Percentiles rank a stretch among this genome's conserved stretches.
Evolutionary conservation across 2,113 vertebrate genomes (phyloP).

Genomic region (Seriola dumerili): DNA sequence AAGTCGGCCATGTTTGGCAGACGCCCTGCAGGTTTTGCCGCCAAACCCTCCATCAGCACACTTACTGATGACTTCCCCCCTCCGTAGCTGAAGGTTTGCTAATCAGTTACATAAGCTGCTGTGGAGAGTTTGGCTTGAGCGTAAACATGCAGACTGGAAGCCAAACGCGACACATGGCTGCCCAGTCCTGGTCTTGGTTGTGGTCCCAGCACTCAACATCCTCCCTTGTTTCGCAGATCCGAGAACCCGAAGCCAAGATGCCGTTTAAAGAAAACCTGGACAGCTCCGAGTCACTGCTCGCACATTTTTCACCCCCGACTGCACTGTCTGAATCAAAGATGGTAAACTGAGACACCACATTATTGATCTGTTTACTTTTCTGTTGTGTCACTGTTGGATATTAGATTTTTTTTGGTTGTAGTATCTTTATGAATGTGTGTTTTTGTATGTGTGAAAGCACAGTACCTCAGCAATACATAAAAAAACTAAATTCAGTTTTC

Average conservation of each 20-base stretch:
- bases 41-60: too few relatives aligned
- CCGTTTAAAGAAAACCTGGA: constrained; percentile 24
- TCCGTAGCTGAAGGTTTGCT: background rate
- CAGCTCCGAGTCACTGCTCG: constrained; percentile 16
- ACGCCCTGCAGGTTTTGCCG: too few relatives aligned
- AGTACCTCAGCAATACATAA: too few relatives aligned
- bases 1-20: too few relatives aligned
- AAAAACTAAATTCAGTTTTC: too few relatives aligned
- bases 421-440: too few relatives aligned
- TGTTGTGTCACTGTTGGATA: background rate
- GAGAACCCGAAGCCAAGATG: constrained; percentile 21
- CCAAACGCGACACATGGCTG: background rate
- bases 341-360: constrained; percentile 33
- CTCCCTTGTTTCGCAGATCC: constrained; percentile 48
- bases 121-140: background rate
- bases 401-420: background rate
- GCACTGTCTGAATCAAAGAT: background rate
- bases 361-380: background rate
- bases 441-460: too few relatives aligned
- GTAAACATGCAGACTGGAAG: background rate
- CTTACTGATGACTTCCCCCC: too few relatives aligned
- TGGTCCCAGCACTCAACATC: constrained; percentile 7
- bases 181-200: background rate
- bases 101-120: constrained; percentile 8
- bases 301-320: background rate